Evolutionary conservation across 1,140 invertebrate species (phyloP).

Genomic region (Ceratoteleas bidentatus): DNA sequence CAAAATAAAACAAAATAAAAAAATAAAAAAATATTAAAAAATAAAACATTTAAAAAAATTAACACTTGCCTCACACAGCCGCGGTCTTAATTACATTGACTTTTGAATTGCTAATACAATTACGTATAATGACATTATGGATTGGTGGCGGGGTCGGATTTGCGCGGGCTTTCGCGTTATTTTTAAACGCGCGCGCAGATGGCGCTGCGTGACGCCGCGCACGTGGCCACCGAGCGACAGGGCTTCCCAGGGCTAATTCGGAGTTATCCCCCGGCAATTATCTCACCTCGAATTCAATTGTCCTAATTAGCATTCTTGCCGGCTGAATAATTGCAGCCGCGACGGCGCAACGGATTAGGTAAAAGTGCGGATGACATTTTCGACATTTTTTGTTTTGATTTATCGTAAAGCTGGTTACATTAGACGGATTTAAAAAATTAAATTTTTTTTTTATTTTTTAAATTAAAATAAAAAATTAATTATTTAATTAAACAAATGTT

Average conservation of each 20-base stretch:
- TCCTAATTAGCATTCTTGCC: slow-evolving; percentile 44
- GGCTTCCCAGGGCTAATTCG: slow-evolving; percentile 1
- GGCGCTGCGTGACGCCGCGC: slow-evolving; percentile 5
- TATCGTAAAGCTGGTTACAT: too few relatives aligned
- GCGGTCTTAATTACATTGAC: slow-evolving; percentile 52
- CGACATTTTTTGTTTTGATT: neutral
- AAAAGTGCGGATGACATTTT: neutral
- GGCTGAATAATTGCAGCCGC: slow-evolving; percentile 17
- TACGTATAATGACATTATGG: slow-evolving; percentile 49
- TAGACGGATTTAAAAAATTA: too few relatives aligned
- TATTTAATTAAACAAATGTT: too few relatives aligned
- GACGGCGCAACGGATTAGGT: neutral
- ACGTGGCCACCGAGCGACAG: slow-evolving; percentile 4
- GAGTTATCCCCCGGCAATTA: slow-evolving; percentile 36
- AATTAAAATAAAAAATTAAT: too few relatives aligned
- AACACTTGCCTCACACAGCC: slow-evolving; percentile 11
- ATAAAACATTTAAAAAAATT: slow-evolving; percentile 23
- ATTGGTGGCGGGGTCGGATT: slow-evolving; percentile 12
- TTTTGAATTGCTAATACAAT: slow-evolving; percentile 53
- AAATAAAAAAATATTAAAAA: too few relatives aligned
- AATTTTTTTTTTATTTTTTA: too few relatives aligned
- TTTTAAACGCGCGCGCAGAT: slow-evolving; percentile 21
- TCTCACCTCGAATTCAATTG: slow-evolving; percentile 35
- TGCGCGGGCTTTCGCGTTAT: slow-evolving; percentile 26
- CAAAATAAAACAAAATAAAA: too few relatives aligned